Evolutionary conservation across 2,113 vertebrate genomes (phyloP).

Genomic region (Hipposideros armiger): DNA sequence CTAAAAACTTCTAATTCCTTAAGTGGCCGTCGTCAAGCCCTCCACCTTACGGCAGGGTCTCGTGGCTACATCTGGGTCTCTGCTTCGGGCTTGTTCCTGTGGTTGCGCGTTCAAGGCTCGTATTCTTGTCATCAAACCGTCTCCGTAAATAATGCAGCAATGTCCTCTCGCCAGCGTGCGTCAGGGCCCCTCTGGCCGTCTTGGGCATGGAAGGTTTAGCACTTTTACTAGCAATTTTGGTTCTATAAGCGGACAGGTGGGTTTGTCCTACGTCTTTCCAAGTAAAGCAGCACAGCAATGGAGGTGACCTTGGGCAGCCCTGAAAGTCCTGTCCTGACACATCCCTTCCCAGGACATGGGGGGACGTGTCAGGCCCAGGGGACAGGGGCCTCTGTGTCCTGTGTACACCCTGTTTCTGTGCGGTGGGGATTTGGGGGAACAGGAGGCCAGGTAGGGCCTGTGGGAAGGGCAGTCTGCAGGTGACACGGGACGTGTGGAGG

Average conservation of each 20-base stretch:
- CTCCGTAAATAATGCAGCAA: too few species aligned
- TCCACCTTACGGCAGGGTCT: too few species aligned
- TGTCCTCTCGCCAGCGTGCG: too few species aligned
- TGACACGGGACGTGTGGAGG: background rate
- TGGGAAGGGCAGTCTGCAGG: background rate
- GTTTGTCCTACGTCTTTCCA: too few species aligned
- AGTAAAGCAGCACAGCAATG: too few species aligned
- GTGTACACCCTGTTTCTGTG: background rate
- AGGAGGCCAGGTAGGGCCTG: background rate
- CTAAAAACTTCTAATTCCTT: background rate
- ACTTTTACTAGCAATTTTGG: background rate
- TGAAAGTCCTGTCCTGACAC: background rate
- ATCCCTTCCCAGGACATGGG: background rate
- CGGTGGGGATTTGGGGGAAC: fast-evolving
- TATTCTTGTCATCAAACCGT: too few species aligned
- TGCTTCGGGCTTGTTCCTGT: too few species aligned
- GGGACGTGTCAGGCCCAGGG: fast-evolving
- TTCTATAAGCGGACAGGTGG: too few species aligned
- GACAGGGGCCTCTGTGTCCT: too few species aligned
- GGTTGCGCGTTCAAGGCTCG: too few species aligned
- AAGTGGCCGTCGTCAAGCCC: too few species aligned
- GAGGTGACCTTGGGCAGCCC: background rate
- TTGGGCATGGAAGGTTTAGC: background rate
- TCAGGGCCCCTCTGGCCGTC: background rate
- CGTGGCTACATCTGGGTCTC: too few species aligned